Base-by-base conservation (phyloP, 2,113 vertebrate species). In the Burhinus oedicnemus region DNA sequence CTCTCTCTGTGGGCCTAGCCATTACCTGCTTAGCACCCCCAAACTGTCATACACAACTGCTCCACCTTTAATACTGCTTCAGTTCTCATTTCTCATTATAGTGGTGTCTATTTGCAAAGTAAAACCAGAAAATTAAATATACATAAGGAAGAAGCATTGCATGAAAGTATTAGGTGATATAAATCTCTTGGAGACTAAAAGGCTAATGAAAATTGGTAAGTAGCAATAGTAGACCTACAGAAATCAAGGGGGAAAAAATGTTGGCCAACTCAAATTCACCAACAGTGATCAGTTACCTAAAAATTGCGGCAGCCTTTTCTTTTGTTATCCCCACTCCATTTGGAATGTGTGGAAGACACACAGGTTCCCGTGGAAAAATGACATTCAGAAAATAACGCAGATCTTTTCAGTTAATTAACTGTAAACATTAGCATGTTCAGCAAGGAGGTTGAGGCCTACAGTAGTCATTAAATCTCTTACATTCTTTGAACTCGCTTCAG, bases 361-460 rank as follows among this genome's bases (percentile, higher is more conserved):
- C 29, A 74, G 32, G 9, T 57, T 61, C 2, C 15, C 9, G 27
- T 42, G 32, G 65, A 57, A 1, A 47, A 81, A 69, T 15, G 12
- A 19, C 11, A 42, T n/a, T 78, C 54, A 69, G 26, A 65, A 36
- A 64, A 64, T 26, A 68, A 64, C 21, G 62, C 25, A 45, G 27
- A 44, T 2, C 9, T 87, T 66, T 89, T 34, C 38, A 49, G 5
- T 40, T n/a, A 55, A 57, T 75, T 44, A 80, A 70, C 52, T 87
- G 34, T 52, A 71, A 58, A 38, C 9, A 25, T 23, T 55, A 27
- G 4, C 15, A 29, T 1, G 2, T 68, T 54, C n/a, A 68, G 4
- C 0, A 0, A 81, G 54, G 8, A 51, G 4, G 0, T 49, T 1
- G 5, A 81, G 25, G 21, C 15, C 18, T 58, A 54, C 5, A 58